Conservation (phyloP, 1,140 invertebrate genomes). For the Temnothorax curvispinosus region DNA sequence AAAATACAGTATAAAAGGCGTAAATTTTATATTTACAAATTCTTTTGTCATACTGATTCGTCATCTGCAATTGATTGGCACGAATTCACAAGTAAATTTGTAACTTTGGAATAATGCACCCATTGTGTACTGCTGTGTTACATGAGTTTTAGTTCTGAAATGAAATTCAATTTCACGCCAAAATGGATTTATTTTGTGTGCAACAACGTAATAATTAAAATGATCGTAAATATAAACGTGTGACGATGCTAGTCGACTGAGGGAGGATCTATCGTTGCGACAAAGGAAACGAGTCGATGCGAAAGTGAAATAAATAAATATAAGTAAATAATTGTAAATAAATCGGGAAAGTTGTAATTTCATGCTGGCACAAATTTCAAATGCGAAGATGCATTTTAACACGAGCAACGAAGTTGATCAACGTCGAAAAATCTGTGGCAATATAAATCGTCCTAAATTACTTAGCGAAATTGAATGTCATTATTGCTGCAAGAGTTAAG, state of each 20-base stretch:
- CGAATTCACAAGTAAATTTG: neutral
- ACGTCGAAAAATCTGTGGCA: conserved; percentile 21
- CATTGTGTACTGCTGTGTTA: neutral
- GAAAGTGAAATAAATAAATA: conserved; percentile 51
- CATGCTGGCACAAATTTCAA: conserved; percentile 30
- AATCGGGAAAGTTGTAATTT: conserved; percentile 33
- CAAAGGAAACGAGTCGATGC: conserved; percentile 24
- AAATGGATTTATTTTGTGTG: conserved; percentile 38
- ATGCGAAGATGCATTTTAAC: conserved; percentile 29
- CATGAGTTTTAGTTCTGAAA: neutral
- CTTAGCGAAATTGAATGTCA: conserved; percentile 26
- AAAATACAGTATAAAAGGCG: neutral
- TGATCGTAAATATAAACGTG: conserved; percentile 61
- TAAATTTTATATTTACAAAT: neutral
- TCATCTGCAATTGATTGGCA: neutral
- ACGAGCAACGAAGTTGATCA: conserved; percentile 49
- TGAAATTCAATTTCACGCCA: neutral
- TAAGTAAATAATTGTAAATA: conserved; percentile 63
- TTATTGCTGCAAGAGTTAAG: conserved; percentile 20
- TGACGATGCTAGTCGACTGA: conserved; percentile 67
- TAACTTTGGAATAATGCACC: neutral
- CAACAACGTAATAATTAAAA: conserved; percentile 40
- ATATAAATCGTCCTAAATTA: conserved; percentile 36
- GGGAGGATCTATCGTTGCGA: conserved; percentile 38
- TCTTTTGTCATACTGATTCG: neutral